Evolutionary conservation across 92 coral and sea anemone genomes (phyloP), one percentile per base, ranked within the genome.

Genomic region (Pocillopora grandis): DNA sequence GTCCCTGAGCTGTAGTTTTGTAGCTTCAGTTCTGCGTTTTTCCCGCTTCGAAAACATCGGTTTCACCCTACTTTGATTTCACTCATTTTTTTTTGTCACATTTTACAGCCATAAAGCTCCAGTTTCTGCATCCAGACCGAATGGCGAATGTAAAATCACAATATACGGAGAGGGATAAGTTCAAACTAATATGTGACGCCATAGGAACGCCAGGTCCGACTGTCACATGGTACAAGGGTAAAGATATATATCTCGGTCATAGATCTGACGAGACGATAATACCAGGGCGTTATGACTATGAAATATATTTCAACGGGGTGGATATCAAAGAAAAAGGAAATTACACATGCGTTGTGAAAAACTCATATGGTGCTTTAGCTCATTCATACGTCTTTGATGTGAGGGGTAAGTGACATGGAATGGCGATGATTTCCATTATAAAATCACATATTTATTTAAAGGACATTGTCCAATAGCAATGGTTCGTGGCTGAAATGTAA

Each of bases 301-400:
- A 81, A 37, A 20, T 96, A 14, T 8, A 18, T 13, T 62, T 96
- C 57, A 62, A 36, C 31, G 90, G 77, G 9, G 80, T 89, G 27
- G 89, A 89, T 21, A 89, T 94, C 1, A 12, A 14, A 0, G 94
- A 96, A 68, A 52, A 69, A 35, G 99, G 99, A 21, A 57, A 10
- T 9, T 96, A 92, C 94, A 79, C 66, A 15, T 96, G 99, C 69
- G 89, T 90, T 72, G 99, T 96, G 49, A 78, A 91, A 7, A 96
- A 96, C 81, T 81, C 63, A 48, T 81, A 81, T 77, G 99, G 98
- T 5, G 89, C 86, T 88, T 72, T 96, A 18, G 88, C 88, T 20
- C 71, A 89, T 82, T 79, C 89, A 0, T 96, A 89, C 84, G 83
- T 23, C 12, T 83, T 96, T 31, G 87, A 89, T 42, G 97, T 96